Evolutionary conservation across 2,888 invertebrate species (phyloP).

Genomic region (Dolichopus griseipennis): DNA sequence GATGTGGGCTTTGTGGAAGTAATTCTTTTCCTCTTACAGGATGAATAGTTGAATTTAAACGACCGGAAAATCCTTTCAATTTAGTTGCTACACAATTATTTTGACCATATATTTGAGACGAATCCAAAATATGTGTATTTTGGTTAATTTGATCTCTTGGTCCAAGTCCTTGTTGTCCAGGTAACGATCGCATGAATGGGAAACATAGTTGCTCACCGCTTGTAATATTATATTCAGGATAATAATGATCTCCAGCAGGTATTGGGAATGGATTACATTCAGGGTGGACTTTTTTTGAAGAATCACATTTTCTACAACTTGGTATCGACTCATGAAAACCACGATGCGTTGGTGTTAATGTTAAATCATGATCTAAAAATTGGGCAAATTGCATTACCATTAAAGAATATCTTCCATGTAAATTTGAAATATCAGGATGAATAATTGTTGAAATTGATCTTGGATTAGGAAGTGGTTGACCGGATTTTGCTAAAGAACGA

Average conservation of each 20-base stretch:
- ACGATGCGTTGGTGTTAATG: constrained; percentile 87
- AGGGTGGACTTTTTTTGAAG: constrained; percentile 77
- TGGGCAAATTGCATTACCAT: constrained; percentile 96
- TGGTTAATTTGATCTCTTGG: constrained; percentile 91
- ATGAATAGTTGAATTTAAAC: constrained; percentile 70
- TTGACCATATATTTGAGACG: constrained; percentile 82
- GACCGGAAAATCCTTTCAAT: constrained; percentile 69
- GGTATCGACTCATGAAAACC: constrained; percentile 86
- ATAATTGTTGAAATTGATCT: constrained; percentile 77
- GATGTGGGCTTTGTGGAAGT: constrained; percentile 64
- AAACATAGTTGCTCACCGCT: constrained; percentile 81
- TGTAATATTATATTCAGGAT: constrained; percentile 74
- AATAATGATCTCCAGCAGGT: constrained; percentile 80
- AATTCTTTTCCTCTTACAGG: constrained; percentile 68
- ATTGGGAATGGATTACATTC: constrained; percentile 91
- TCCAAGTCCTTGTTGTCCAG: constrained; percentile 80
- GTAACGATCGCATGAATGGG: constrained; percentile 88
- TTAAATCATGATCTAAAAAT: constrained; percentile 88
- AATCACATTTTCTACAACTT: constrained; percentile 81
- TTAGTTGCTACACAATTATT: constrained; percentile 70
- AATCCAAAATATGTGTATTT: constrained; percentile 83
- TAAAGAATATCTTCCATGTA: constrained; percentile 78
- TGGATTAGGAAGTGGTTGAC: constrained; percentile 72
- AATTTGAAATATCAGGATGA: constrained; percentile 84
- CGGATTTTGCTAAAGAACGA: constrained; percentile 62